phyloP scores from a whole-genome alignment of 2,113 vertebrate genomes.

The Notechis scutatus region DNA sequence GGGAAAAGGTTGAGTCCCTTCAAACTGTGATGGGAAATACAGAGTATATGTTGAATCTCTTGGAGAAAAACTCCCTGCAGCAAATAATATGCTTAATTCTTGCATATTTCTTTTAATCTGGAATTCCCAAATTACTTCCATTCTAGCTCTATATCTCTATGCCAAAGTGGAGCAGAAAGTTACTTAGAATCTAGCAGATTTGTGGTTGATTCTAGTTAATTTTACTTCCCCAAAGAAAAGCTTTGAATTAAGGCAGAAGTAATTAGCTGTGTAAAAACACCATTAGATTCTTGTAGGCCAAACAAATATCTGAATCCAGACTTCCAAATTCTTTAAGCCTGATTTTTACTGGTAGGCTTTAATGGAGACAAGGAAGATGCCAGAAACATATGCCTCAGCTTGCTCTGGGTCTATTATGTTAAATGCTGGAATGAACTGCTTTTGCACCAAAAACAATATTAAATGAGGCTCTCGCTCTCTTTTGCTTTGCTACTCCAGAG shows the following conservation, averaged over 20 bases:
- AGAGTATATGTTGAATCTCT: background rate
- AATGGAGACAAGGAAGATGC: background rate
- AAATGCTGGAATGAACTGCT: background rate
- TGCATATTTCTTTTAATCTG: background rate
- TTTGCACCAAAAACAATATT: background rate
- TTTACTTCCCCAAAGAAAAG: background rate
- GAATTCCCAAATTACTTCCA: background rate
- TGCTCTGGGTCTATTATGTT: background rate
- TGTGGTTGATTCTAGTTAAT: background rate
- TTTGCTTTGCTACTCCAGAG: constrained; percentile 66
- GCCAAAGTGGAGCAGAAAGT: background rate
- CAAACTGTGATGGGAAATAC: background rate
- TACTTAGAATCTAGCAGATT: background rate
- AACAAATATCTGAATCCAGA: background rate
- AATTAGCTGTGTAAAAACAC: background rate
- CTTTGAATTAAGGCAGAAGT: background rate
- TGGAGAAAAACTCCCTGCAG: background rate
- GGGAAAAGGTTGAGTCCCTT: background rate
- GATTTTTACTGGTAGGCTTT: background rate
- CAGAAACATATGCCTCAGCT: background rate
- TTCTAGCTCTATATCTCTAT: background rate
- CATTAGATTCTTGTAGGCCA: background rate
- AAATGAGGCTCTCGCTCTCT: background rate
- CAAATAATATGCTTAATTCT: background rate
- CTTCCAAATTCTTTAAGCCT: background rate